These are phyloP conservation scores for Eudemis profundana DNA, from an alignment of 2,888 invertebrate species.

Conservation along the genomic window DNA sequence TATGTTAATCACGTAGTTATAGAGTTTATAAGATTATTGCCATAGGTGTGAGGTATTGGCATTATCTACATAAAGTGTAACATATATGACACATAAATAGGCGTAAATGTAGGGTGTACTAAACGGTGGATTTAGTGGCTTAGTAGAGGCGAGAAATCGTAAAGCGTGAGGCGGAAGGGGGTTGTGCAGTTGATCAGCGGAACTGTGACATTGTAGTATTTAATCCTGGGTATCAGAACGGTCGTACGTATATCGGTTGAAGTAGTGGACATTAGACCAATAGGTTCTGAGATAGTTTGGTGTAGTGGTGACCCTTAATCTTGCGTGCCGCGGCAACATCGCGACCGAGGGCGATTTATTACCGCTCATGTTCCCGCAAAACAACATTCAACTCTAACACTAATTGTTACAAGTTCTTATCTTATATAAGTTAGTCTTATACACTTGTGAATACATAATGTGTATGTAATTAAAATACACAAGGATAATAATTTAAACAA, in stretches of 20 bases:
- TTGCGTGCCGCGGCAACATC: constrained; percentile 67
- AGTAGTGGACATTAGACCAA: constrained; percentile 68
- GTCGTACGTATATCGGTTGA: constrained; percentile 48
- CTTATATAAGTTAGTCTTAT: constrained; percentile 3
- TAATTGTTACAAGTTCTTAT: constrained; percentile 62
- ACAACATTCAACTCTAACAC: constrained; percentile 62
- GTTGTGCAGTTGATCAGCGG: constrained; percentile 62
- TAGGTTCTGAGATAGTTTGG: constrained; percentile 59
- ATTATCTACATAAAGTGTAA: constrained; percentile 43
- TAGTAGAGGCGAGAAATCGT: constrained; percentile 61
- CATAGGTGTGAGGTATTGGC: constrained; percentile 38
- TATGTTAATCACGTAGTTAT: constrained; percentile 83
- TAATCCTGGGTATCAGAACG: constrained; percentile 20
- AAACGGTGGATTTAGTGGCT: constrained; percentile 51
- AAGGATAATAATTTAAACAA: neutral
- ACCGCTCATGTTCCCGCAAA: constrained; percentile 64
- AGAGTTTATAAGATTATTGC: constrained; percentile 45
- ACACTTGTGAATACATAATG: neutral
- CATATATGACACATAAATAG: constrained; percentile 46
- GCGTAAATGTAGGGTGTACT: constrained; percentile 42
- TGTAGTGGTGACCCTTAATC: constrained; percentile 77
- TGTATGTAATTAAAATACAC: constrained; percentile 1
- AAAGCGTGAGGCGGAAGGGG: constrained; percentile 60
- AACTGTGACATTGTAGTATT: constrained; percentile 44
- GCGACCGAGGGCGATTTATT: constrained; percentile 75